Evolutionary conservation across 2,888 invertebrate genomes (phyloP).

Genomic region (Apamea anceps): DNA sequence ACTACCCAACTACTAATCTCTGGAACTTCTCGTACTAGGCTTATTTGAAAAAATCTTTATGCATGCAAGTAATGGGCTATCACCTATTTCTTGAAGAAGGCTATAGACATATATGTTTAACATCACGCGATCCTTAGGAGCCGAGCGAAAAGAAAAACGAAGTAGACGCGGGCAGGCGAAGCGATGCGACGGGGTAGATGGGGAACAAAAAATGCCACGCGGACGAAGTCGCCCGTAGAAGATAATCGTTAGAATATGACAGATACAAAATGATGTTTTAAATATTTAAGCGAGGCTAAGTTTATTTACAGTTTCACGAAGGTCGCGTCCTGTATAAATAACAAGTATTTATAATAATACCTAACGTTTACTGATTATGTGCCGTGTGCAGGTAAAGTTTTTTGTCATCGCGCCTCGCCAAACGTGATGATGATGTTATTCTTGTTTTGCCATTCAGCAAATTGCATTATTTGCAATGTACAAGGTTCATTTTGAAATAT

Average conservation of each 20-base stretch:
- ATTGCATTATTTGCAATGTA: constrained; percentile 1
- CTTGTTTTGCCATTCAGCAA: not conserved
- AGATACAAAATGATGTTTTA: not conserved
- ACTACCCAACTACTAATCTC: too few relatives aligned
- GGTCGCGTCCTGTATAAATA: not conserved
- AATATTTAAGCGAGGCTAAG: not conserved
- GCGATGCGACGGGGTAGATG: too few relatives aligned
- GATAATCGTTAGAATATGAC: not conserved
- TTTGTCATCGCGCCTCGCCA: not conserved
- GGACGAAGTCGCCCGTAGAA: too few relatives aligned
- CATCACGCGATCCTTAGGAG: too few relatives aligned
- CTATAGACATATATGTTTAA: too few relatives aligned
- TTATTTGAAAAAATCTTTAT: too few relatives aligned
- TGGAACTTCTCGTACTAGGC: too few relatives aligned
- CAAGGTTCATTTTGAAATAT: constrained; percentile 25
- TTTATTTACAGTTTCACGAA: constrained; percentile 10
- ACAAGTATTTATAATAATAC: not conserved
- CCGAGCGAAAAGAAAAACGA: too few relatives aligned
- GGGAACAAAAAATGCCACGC: too few relatives aligned
- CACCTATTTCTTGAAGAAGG: too few relatives aligned
- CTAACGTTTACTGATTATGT: not conserved
- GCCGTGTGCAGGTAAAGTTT: constrained; percentile 36
- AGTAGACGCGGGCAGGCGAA: too few relatives aligned
- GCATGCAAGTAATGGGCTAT: too few relatives aligned
- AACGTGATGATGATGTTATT: constrained; percentile 8